These are phyloP conservation scores for Cryptotermes secundus DNA, from an alignment of 1,140 invertebrate species.

Conservation along the genomic window DNA sequence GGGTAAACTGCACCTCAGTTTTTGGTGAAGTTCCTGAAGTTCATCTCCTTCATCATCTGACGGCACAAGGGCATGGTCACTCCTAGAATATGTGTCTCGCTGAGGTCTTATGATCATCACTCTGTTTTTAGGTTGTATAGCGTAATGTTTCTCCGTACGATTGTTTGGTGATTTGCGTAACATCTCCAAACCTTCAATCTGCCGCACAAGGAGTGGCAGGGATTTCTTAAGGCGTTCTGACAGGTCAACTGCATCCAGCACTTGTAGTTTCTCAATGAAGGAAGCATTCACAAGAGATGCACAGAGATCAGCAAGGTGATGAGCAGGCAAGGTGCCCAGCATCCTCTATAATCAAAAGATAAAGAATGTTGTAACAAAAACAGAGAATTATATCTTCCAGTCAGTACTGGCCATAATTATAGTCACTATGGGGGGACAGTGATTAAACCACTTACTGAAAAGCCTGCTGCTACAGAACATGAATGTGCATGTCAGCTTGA, in stretches of 20 bases:
- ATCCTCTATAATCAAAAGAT: background rate
- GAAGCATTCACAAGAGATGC: constrained; percentile 24
- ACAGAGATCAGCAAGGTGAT: constrained; percentile 22
- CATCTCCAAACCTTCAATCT: constrained; percentile 15
- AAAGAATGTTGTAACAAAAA: too few species aligned
- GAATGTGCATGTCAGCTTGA: too few species aligned
- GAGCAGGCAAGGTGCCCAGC: background rate
- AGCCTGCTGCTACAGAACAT: too few species aligned
- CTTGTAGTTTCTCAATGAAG: background rate
- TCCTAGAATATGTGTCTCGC: background rate
- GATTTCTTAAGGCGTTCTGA: constrained; percentile 15
- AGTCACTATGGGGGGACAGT: too few species aligned
- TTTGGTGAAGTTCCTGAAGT: constrained; percentile 20
- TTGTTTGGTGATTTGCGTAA: background rate
- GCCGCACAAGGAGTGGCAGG: background rate
- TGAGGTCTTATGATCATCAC: background rate
- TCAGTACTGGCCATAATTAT: too few species aligned
- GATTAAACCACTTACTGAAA: too few species aligned
- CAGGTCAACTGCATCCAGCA: background rate
- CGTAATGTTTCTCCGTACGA: background rate
- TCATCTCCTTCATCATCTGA: constrained; percentile 18
- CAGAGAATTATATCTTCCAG: too few species aligned
- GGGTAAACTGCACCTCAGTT: background rate
- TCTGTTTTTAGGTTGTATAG: background rate
- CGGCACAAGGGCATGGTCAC: background rate